Base-by-base conservation (phyloP, 2,113 vertebrate genomes). In the Periophthalmodon schlosseri region DNA sequence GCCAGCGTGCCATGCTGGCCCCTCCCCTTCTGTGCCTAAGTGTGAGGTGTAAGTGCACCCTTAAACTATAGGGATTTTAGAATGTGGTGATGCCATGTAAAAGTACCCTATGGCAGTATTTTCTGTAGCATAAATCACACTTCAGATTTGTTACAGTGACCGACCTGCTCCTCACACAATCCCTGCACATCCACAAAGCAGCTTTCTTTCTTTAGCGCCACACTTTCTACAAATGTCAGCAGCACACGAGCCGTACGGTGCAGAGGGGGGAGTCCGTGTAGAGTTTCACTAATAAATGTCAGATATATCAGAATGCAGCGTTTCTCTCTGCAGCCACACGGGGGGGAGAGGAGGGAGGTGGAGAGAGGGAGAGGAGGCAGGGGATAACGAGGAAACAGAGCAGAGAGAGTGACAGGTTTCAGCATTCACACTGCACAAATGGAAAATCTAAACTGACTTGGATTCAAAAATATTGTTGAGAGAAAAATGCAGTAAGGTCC, bases 281-380 rank as follows among this genome's bases (percentile, higher is more conserved):
- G 4, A 68, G 74, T 84, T 82, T 82, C 47, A 49, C 75, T 64
- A 67, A 78, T 70, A 84, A 82, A 87, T 87, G 82, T 84, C 82
- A 82, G 50, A 61, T 66, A 49, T 39, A 69, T 79, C 73, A 76
- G 72, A 57, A 78, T 80, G 73, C 72, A 21, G 60, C 33, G 67
- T 70, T 70, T 72, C 67, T 28, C 46, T 58, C 69, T 24, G 15
- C 24, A 70, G 74, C 75, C 69, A 64, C 67, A 70, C 47, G 20
- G 20, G 52, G 54, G 14, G 56, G 9, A 21, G 11, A 21, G 14
- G n/a, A n/a, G 20, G 16, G 52, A n/a, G 4, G 12, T 2, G 28
- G 28, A 56, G 56, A 73, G 44, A 64, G 63, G 46, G 52, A 49
- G 58, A 33, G 49, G 39, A 65, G 3, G 3, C 1, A 18, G 4